A percentile compares a stretch with the other conserved stretches of the same genome.
phyloP scores from a whole-genome alignment of 2,888 invertebrate species.

The Argynnis bischoffii region DNA sequence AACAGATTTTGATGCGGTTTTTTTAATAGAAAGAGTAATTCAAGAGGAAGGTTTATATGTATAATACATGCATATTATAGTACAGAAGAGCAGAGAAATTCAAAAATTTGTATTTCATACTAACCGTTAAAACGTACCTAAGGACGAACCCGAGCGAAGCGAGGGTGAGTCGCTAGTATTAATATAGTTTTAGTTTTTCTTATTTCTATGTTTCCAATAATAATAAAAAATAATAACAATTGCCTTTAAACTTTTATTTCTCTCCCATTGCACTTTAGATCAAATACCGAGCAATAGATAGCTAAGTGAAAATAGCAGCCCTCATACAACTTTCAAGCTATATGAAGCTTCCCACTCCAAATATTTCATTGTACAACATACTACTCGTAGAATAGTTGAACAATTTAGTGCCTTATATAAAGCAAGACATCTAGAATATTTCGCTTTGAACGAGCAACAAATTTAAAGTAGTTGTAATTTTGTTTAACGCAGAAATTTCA shows the following conservation, averaged over 20 bases:
- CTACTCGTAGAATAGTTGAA: conserved; percentile 6
- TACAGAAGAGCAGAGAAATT: no score
- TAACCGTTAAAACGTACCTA: no score
- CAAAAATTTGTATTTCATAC: no score
- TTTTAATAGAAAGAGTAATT: no score
- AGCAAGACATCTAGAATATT: conserved; percentile 14
- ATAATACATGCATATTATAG: no score
- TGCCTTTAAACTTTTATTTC: background rate
- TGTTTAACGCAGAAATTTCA: background rate
- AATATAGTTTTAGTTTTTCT: no score
- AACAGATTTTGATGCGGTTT: no score
- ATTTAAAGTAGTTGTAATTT: conserved; percentile 3
- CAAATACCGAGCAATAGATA: background rate
- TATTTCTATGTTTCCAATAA: no score
- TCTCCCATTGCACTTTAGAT: background rate
- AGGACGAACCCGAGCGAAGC: no score
- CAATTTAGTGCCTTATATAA: conserved; percentile 7
- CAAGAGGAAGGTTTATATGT: no score
- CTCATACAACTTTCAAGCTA: background rate
- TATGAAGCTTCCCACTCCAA: background rate
- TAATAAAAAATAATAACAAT: no score
- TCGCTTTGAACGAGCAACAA: conserved; percentile 8
- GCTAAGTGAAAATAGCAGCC: conserved; percentile 1
- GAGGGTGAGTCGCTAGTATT: no score
- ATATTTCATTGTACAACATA: conserved; percentile 12